phyloP scores from a whole-genome alignment of 2,797 vertebrate species.

The Smutsia gigantea region DNA sequence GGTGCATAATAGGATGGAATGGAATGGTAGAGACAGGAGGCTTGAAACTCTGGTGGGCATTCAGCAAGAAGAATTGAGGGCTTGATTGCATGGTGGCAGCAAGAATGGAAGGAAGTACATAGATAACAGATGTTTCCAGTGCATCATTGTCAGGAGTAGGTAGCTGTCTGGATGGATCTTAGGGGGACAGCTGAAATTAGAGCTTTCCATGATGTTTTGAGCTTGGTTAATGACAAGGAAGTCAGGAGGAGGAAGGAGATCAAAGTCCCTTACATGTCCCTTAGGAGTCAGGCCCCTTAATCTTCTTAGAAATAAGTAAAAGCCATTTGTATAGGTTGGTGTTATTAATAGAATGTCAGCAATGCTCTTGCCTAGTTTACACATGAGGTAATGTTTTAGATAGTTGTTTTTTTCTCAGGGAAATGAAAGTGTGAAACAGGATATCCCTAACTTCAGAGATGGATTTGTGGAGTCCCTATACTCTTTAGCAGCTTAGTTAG shows the following conservation, averaged over 20 bases:
- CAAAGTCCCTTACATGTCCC: background rate
- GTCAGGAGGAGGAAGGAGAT: background rate
- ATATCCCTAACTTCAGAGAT: background rate
- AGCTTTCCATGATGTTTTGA: background rate
- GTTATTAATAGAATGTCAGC: slow-evolving; percentile 25
- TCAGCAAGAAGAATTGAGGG: background rate
- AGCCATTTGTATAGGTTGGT: background rate
- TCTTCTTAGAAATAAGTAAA: slow-evolving; percentile 42
- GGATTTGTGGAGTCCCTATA: background rate
- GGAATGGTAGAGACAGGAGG: background rate
- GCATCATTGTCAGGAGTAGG: background rate
- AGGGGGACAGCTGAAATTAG: background rate
- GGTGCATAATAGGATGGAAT: background rate
- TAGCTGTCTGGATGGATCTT: background rate
- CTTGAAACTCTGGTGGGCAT: background rate
- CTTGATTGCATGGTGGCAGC: background rate
- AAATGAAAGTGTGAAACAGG: background rate
- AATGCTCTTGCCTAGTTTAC: background rate
- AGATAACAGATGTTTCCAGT: background rate
- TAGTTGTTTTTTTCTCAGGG: background rate
- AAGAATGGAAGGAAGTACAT: background rate
- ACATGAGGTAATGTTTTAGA: background rate
- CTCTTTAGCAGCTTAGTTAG: background rate
- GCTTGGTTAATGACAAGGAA: background rate
- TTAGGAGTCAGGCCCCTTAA: background rate